These are phyloP conservation scores for Rhaphigaster nebulosa DNA, from an alignment of 2,888 invertebrate species.

Conservation along the genomic window DNA sequence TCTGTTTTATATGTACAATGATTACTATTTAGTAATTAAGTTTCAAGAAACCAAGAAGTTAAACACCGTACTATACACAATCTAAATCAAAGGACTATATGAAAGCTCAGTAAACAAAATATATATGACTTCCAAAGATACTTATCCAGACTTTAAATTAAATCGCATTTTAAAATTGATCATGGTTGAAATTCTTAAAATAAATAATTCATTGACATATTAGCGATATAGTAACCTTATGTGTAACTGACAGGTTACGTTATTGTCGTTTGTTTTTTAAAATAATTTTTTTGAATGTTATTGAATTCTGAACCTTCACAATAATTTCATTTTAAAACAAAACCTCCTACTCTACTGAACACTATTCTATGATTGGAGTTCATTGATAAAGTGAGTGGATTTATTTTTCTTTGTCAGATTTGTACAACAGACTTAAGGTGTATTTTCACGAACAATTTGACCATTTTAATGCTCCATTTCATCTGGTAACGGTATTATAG, in stretches of 20 bases:
- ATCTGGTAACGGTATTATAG: slow-evolving; percentile 4
- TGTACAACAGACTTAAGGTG: not conserved
- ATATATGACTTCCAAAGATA: not conserved
- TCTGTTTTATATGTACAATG: too few relatives aligned
- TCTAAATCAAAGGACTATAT: not conserved
- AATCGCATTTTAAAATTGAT: not conserved
- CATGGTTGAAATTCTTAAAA: not conserved
- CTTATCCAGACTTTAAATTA: not conserved
- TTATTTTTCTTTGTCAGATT: not conserved
- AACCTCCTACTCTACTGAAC: not conserved
- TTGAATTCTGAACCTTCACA: not conserved
- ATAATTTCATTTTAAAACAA: not conserved
- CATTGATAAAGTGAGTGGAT: not conserved
- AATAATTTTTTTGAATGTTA: not conserved
- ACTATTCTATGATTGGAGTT: slow-evolving; percentile 22
- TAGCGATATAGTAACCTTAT: not conserved
- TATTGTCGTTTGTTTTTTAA: slow-evolving; percentile 45
- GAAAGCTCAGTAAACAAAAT: not conserved
- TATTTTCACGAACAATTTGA: not conserved
- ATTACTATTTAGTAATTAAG: too few relatives aligned
- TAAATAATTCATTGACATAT: not conserved
- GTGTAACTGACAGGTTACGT: not conserved
- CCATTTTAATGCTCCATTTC: not conserved
- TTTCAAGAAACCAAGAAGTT: too few relatives aligned
- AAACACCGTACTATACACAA: not conserved